Evolutionary conservation across 2,888 invertebrate genomes (phyloP).

Genomic region (Zhuqinia jingwanae): DNA sequence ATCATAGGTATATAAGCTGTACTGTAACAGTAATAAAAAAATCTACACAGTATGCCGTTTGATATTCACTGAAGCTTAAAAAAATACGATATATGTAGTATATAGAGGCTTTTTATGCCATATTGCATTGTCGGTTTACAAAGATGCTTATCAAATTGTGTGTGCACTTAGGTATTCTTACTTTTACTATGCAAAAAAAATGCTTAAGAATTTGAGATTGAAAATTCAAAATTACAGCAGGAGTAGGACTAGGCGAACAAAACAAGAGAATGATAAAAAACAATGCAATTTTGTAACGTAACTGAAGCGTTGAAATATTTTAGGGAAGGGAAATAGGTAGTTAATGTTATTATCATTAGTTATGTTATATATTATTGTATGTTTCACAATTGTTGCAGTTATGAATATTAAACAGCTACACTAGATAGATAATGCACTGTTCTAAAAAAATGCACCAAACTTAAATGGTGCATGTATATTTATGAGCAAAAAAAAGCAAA

Average conservation of each 20-base stretch:
- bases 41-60: slow-evolving; percentile 28
- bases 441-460: background rate
- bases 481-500: background rate
- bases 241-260: slow-evolving; percentile 19
- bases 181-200: too few species aligned
- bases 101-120: slow-evolving; percentile 18
- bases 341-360: background rate
- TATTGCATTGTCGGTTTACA: slow-evolving; percentile 8
- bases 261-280: slow-evolving; percentile 5
- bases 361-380: background rate
- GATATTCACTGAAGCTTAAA: slow-evolving; percentile 39
- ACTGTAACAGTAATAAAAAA: slow-evolving; percentile 11
- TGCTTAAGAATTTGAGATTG: slow-evolving; percentile 22
- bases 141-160: background rate
- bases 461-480: background rate
- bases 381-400: background rate
- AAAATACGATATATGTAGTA: too few species aligned
- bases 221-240: slow-evolving; percentile 23
- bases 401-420: background rate
- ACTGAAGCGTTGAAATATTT: slow-evolving; percentile 10
- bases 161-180: background rate
- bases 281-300: slow-evolving; percentile 33
- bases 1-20: too few species aligned
- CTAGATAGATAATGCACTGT: too few species aligned
- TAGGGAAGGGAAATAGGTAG: background rate